These are phyloP conservation scores for Poeciliopsis prolifica DNA, from an alignment of 2,113 vertebrate species.

Conservation along the genomic window DNA sequence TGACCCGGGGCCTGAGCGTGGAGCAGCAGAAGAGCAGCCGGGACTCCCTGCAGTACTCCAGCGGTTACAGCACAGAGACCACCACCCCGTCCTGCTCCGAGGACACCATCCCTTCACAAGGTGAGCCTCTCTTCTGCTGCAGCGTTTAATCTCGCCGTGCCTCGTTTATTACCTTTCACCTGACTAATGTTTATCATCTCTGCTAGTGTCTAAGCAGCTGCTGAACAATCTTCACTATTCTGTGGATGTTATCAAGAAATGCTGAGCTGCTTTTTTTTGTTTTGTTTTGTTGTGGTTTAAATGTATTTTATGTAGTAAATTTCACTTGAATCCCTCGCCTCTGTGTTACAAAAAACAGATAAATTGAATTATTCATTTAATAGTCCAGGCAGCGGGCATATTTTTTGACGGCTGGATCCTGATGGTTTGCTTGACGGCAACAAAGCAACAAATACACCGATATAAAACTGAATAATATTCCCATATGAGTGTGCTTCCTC, in stretches of 20 bases:
- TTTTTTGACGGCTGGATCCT: slow-evolving; percentile 10
- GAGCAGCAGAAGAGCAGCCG: slow-evolving; percentile 97
- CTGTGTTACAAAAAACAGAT: slow-evolving; percentile 9
- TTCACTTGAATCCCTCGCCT: background rate
- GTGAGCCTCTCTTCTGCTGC: slow-evolving; percentile 62
- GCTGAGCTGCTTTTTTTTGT: background rate
- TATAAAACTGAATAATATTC: background rate
- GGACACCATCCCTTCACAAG: slow-evolving; percentile 98
- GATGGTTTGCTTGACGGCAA: slow-evolving; percentile 14
- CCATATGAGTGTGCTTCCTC: background rate
- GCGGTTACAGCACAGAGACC: slow-evolving; percentile 96
- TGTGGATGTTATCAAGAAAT: slow-evolving; percentile 1
- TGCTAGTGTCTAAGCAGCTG: slow-evolving; percentile 1
- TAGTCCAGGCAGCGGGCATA: slow-evolving; percentile 6
- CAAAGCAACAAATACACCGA: slow-evolving; percentile 3
- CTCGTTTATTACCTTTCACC: background rate
- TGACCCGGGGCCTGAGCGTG: slow-evolving; percentile 91
- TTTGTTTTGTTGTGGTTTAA: too few relatives aligned
- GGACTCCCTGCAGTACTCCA: slow-evolving; percentile 95
- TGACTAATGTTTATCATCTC: slow-evolving; percentile 3
- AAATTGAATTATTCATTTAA: slow-evolving; percentile 20
- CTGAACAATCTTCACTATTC: background rate
- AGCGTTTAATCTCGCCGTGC: background rate
- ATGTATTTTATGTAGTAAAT: background rate
- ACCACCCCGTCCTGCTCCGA: slow-evolving; percentile 96